Conservation (phyloP, 2,113 vertebrate genomes). For the Marmota monax region DNA sequence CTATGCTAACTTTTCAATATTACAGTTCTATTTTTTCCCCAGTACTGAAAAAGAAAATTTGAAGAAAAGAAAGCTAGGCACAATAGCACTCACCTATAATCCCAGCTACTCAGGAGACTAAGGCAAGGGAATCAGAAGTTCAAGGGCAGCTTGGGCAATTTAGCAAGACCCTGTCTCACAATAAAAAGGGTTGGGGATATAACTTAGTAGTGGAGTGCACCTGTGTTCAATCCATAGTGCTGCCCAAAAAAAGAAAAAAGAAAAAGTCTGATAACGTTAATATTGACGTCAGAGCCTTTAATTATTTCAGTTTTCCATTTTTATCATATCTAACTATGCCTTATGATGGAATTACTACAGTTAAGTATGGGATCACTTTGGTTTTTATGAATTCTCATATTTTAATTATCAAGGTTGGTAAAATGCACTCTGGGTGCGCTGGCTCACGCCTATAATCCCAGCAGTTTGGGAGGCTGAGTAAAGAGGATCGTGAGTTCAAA, state of each 20-base stretch:
- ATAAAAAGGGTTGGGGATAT: background rate
- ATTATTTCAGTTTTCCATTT: background rate
- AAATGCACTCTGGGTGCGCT: background rate
- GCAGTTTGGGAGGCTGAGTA: too few relatives aligned
- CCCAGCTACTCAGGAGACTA: background rate
- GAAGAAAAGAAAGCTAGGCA: background rate
- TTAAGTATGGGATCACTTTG: background rate
- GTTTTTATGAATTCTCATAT: slow-evolving; percentile 43
- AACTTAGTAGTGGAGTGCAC: background rate
- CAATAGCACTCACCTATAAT: background rate
- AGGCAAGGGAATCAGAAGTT: background rate
- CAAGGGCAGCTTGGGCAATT: background rate
- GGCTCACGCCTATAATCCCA: too few relatives aligned
- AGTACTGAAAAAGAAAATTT: background rate
- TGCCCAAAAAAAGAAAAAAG: too few relatives aligned
- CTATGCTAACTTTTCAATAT: background rate
- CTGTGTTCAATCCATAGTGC: background rate
- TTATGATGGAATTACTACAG: background rate
- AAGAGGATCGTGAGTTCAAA: too few relatives aligned
- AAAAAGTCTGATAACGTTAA: background rate
- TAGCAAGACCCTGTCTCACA: background rate
- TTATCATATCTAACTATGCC: background rate
- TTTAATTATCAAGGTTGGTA: slow-evolving; percentile 7
- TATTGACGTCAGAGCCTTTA: background rate
- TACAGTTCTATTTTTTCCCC: background rate